Base-by-base conservation (phyloP, 2,888 invertebrate genomes). In the Zele albiditarsus region DNA sequence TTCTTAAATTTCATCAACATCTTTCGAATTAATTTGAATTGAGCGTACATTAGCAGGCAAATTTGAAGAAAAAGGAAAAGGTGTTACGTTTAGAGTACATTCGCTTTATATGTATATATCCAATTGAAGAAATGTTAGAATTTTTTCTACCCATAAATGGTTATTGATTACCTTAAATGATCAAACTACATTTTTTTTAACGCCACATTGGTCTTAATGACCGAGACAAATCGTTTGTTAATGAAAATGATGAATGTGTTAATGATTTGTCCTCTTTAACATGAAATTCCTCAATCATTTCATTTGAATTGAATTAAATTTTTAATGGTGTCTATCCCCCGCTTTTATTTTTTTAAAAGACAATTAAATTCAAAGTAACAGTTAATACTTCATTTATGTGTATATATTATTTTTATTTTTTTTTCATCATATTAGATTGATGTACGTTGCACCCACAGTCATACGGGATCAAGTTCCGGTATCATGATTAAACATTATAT, bases 401-500 rank as follows among this genome's bases (percentile, higher is more conserved):
- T 53, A 2, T n/a, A 16, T 53, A 53, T 53, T 53, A 53, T 53
- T 20, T 8, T 53, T 8, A 23, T 53, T 16, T 62, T 31, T 62
- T 28, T 62, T 62, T 62, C 38, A 20, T 31, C 33, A 20, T 63
- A 63, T 31, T 31, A 31, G 31, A 31, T 63, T 63, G 20, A 63
- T 53, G 63, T 31, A 3, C 62, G 27, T n/a, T 28, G 62, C 42
- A 46, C 12, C 46, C 23, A 25, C 6, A n/a, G 27, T 20, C 25
- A 62, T 71, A 46, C 28, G 65, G 31, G 23, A 60, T 71, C 38
- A 58, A 71, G 33, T 66, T 71, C 69, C 69, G 28, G 70, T 71
- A 71, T 46, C 20, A 63, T 63, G 62, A 71, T 71, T 49, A 71
- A 27, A 27, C 63, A 71, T 71, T 63, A 62, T 28, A 60, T 71